Evolutionary conservation across 1,140 invertebrate genomes (phyloP), one percentile per base, ranked within the genome.

Genomic region (Calliopsis andreniformis): DNA sequence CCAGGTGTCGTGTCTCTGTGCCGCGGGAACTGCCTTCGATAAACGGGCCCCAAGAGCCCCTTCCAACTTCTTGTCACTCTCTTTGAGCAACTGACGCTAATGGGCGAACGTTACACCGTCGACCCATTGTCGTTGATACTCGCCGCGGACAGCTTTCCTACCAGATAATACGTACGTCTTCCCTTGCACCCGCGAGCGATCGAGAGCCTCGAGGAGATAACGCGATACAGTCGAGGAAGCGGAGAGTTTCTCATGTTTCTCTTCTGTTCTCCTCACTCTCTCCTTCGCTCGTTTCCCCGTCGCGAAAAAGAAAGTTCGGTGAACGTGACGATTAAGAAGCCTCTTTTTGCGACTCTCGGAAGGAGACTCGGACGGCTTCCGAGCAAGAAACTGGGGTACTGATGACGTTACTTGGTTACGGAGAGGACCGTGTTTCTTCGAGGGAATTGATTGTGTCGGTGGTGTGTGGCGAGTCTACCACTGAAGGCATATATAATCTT

Each of bases 271-370:
- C 2, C 42, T 32, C n/a, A 10, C 4, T 8, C 28, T 61, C 28
- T n/a, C 18, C 43, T 8, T 45, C 12, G 25, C 55, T 14, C n/a
- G 23, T 20, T 75, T 5, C 8, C n/a, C 47, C 23, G 6, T 14
- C 16, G 53, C 20, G 20, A 76, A 69, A 77, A 80, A 61, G 64
- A 82, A 79, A 82, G 61, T 56, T 71, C 20, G 72, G 56, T 51
- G 66, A 76, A 67, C 47, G 58, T 25, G 58, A 14, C 18, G 20
- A 67, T 67, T 16, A 39, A 12, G 62, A 35, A 67, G 55, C 47
- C 20, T 35, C 51, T 56, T 68, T 43, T 73, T 55, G 32, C 47
- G 47, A 12, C 23, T 12, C 43, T 55, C 12, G 25, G 7, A 47
- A 47, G 71, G 16, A 45, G 14, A 32, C 32, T 61, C 14, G 45